Base-by-base conservation (phyloP, 2,113 vertebrate species). In the Centropus bengalensis region DNA sequence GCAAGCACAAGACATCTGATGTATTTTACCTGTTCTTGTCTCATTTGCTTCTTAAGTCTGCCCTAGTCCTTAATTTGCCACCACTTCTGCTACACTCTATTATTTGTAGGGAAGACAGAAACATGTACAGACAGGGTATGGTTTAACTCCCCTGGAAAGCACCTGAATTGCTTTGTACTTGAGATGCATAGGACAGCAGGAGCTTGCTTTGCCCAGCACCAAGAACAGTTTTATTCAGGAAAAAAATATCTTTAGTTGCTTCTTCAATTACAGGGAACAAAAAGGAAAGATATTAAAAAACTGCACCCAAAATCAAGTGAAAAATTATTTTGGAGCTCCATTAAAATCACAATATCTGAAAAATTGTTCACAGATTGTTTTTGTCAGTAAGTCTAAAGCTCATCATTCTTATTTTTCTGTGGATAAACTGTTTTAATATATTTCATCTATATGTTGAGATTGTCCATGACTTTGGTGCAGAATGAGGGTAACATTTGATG, bases 211-310 rank as follows among this genome's bases (percentile, higher is more conserved):
- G 38, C 30, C 19, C 24, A 58, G 24, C n/a, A 69, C 38, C 19
- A 21, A 64, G 26, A 77, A 91, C 22, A 51, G 36, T 30, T 88
- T 79, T 63, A 52, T 40, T 80, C 86, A n/a, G 76, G 69, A 89
- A 66, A 11, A 91, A 79, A 45, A 64, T 76, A 45, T 64, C 42
- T 1, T 1, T 13, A 58, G 76, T 14, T 36, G 3, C 84, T 78
- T 49, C n/a, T 63, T 92, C n/a, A 42, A 1, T 13, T 88, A 13
- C 4, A 58, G 32, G 12, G 9, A 85, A 36, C 4, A 55, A 74
- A 92, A 87, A 62, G 2, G 5, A 45, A 80, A 62, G 13, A 2
- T 44, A 62, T 23, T 82, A n/a, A 66, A 62, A 71, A 28, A 54
- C 77, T 82, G 11, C 7, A 3, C 5, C 5, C 2, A 44, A n/a